Evolutionary conservation across 2,888 invertebrate genomes (phyloP).

Genomic region (Plebejus anna): DNA sequence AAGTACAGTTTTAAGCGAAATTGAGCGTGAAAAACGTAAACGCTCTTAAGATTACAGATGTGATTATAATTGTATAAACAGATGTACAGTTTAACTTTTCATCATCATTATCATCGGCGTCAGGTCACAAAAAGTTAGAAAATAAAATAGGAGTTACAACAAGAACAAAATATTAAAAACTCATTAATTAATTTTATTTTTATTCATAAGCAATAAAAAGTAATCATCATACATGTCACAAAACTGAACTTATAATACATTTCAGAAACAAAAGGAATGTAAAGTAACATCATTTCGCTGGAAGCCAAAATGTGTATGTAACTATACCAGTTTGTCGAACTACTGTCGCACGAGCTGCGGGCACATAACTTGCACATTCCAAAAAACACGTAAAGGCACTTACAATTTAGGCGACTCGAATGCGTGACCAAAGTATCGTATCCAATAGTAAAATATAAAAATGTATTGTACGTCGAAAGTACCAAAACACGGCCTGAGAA

Average conservation of each 20-base stretch:
- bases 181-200: conserved; percentile 60
- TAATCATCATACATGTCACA: conserved; percentile 70
- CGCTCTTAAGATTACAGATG: too few relatives aligned
- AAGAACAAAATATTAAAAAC: conserved; percentile 40
- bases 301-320: conserved; percentile 18
- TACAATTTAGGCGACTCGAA: conserved; percentile 52
- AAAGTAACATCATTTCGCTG: conserved; percentile 50
- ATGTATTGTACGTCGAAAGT: conserved; percentile 25
- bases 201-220: conserved; percentile 79
- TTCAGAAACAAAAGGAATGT: conserved; percentile 55
- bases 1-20: too few relatives aligned
- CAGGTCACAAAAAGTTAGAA: background rate
- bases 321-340: conserved; percentile 47
- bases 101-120: background rate
- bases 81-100: background rate
- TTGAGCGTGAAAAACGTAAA: too few relatives aligned
- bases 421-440: conserved; percentile 28
- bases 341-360: conserved; percentile 40
- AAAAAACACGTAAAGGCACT: conserved; percentile 68
- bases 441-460: conserved; percentile 27
- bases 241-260: conserved; percentile 61
- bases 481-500: conserved; percentile 25
- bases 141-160: background rate
- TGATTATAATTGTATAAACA: background rate
- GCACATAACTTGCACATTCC: conserved; percentile 38